Evolutionary conservation across 2,888 invertebrate species (phyloP), one percentile per base, ranked within the genome.

Genomic region (Brenthis daphne): DNA sequence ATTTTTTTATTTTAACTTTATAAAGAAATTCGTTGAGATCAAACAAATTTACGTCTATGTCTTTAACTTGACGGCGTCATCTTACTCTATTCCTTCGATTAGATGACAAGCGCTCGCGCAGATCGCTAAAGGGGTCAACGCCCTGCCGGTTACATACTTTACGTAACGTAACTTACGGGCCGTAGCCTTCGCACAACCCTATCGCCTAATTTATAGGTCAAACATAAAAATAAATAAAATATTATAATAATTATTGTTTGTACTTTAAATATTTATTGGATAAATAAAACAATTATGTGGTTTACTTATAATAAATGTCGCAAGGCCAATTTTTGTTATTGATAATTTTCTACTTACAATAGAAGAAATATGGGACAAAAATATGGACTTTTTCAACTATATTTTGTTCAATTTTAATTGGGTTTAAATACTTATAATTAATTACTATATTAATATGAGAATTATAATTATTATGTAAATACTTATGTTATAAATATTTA

Each of bases 111-210:
- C 91, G 90, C 83, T 82, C 82, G 90, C 92, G 92, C 92, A 87
- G 85, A 86, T 89, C 87, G 83, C 77, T 69, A 48, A 48, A 48
- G 76, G 75, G 90, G 89, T 90, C 89, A 85, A 80, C 76, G 91
- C 82, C 90, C 91, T 87, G 84, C 77, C 90, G 89, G 90, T 91
- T 91, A 91, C 89, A 87, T 85, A 84, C 80, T 74, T 92, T 90
- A 91, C 89, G 90, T 89, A 90, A 92, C 90, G 90, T 90, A 91
- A 89, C 89, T 88, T 87, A 88, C 88, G 88, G 85, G 65, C 78
- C 85, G 85, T 85, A 85, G 85, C 85, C 80, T 79, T 76, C 76
- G 73, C 76, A 68, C 77, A 76, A 76, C 77, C 79, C 81, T 78
- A 78, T 79, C 77, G 76, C 68, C 56, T 68, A 47, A 68, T 66